These are phyloP conservation scores for Lanius ludovicianus DNA, from an alignment of 2,113 vertebrate genomes.

Conservation along the genomic window DNA sequence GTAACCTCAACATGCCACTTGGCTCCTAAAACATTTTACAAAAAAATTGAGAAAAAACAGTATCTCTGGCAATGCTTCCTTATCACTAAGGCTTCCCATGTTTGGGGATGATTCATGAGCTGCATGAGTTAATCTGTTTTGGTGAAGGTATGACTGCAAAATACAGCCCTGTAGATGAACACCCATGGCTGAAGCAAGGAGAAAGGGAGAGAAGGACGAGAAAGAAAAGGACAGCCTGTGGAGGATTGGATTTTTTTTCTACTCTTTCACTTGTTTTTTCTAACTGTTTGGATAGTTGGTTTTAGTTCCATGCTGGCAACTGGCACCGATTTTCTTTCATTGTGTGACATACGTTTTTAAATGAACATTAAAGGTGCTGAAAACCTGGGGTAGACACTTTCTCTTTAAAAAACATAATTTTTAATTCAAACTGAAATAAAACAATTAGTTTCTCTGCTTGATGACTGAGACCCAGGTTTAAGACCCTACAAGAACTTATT, in stretches of 20 bases:
- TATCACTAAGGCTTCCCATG: background rate
- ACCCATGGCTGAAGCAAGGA: background rate
- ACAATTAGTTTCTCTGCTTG: background rate
- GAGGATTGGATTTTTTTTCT: background rate
- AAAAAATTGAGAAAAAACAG: background rate
- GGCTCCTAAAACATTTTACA: background rate
- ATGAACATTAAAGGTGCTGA: constrained; percentile 2
- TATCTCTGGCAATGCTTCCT: background rate
- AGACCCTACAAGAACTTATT: background rate
- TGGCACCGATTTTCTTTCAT: background rate
- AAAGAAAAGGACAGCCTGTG: background rate
- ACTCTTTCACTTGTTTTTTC: background rate
- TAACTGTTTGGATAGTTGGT: background rate
- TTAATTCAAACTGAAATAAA: constrained; percentile 3
- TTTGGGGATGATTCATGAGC: background rate
- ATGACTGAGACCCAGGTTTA: background rate
- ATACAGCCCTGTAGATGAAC: background rate
- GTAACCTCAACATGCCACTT: background rate
- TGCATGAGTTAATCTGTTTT: background rate
- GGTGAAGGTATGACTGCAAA: background rate
- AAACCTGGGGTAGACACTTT: background rate
- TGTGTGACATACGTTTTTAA: background rate
- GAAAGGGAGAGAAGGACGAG: background rate
- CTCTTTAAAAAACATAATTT: background rate
- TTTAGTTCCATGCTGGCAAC: constrained; percentile 4